phyloP scores from a whole-genome alignment of 2,888 invertebrate genomes.

The Melieria picta region DNA sequence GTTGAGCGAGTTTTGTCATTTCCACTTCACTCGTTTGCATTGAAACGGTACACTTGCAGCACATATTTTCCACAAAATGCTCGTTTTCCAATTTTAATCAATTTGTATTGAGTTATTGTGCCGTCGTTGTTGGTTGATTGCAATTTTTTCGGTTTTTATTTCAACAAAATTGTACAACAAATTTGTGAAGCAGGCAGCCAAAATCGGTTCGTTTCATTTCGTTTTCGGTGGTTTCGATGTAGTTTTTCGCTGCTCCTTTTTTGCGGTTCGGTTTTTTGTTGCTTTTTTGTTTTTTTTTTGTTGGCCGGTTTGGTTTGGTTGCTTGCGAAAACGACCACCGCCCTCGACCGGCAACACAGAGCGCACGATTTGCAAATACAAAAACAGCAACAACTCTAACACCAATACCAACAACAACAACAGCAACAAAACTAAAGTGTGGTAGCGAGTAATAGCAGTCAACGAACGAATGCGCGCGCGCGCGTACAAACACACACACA shows the following conservation, averaged over 20 bases:
- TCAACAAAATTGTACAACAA: too few relatives aligned
- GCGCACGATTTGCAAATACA: slow-evolving; percentile 16
- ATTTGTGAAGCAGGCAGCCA: neutral
- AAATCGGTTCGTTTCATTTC: slow-evolving; percentile 9
- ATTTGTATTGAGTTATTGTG: too few relatives aligned
- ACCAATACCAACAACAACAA: slow-evolving; percentile 21
- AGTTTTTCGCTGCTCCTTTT: slow-evolving; percentile 18
- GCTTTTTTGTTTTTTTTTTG: slow-evolving; percentile 20
- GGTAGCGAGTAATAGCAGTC: slow-evolving; percentile 6
- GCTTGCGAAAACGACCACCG: slow-evolving; percentile 44
- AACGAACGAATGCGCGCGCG: slow-evolving; percentile 1
- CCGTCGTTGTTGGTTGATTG: too few relatives aligned
- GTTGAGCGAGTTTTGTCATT: too few relatives aligned
- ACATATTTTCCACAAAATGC: too few relatives aligned
- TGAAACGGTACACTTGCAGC: too few relatives aligned
- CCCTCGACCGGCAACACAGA: slow-evolving; percentile 45
- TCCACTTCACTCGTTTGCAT: too few relatives aligned
- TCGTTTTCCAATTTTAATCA: too few relatives aligned
- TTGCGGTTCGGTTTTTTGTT: slow-evolving; percentile 1
- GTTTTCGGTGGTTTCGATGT: slow-evolving; percentile 23
- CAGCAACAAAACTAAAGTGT: slow-evolving; percentile 14
- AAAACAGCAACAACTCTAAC: slow-evolving; percentile 31
- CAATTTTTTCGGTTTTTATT: too few relatives aligned
- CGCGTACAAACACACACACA: slow-evolving; percentile 21
- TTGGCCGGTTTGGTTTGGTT: slow-evolving; percentile 18